phyloP scores from a whole-genome alignment of 2,113 vertebrate genomes.

The western clawed frog (Xenopus tropicalis) region DNA sequence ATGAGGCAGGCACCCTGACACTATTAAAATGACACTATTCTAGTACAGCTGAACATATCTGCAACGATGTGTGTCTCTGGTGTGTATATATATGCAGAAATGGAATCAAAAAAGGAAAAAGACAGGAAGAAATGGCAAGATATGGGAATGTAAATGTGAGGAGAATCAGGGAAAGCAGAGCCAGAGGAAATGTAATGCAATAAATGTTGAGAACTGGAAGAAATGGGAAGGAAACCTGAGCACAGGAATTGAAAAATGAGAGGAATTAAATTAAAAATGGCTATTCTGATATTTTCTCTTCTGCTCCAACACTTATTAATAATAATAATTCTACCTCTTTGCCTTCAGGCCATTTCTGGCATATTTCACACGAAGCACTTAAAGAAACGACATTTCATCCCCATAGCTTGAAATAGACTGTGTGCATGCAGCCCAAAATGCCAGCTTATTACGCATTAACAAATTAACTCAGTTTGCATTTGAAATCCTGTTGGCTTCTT shows the following conservation, averaged over 20 bases:
- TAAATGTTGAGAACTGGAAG: background rate
- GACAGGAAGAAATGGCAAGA: background rate
- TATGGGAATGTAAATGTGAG: slow-evolving; percentile 4
- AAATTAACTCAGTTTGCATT: background rate
- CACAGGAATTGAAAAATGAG: background rate
- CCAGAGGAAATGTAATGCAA: background rate
- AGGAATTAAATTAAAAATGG: background rate
- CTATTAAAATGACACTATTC: too few species aligned
- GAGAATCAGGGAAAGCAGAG: background rate
- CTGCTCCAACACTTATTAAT: background rate
- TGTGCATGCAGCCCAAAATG: background rate
- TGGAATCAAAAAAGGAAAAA: background rate
- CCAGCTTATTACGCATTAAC: background rate
- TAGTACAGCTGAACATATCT: background rate
- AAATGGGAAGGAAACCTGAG: background rate
- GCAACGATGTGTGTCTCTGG: background rate
- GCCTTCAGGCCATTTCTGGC: slow-evolving; percentile 1
- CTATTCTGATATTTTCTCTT: background rate
- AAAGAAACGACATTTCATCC: slow-evolving; percentile 3
- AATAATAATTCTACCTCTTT: slow-evolving; percentile 4
- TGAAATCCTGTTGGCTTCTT: background rate
- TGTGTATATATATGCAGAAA: background rate
- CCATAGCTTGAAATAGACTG: slow-evolving; percentile 1
- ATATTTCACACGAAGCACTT: background rate
- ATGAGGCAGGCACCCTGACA: too few species aligned